Evolutionary conservation across 2,113 vertebrate species (phyloP).

Genomic region (Grammomys dolichurus): DNA sequence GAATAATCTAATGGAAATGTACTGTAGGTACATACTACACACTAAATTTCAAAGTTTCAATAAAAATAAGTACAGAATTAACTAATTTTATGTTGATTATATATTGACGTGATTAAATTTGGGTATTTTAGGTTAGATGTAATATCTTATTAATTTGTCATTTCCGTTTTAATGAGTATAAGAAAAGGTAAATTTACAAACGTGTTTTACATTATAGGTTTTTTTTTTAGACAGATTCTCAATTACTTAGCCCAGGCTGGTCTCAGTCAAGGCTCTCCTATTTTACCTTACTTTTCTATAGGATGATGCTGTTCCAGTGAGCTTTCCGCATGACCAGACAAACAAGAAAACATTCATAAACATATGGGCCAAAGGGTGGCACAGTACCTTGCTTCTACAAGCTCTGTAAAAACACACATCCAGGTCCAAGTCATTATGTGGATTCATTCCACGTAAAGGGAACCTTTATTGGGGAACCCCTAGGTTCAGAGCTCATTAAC

Average conservation of each 20-base stretch:
- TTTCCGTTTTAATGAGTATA: background rate
- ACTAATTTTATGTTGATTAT: background rate
- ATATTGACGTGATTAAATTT: background rate
- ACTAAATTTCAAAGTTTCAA: constrained; percentile 18
- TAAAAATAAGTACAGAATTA: background rate
- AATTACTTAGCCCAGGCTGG: background rate
- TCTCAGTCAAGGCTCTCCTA: background rate
- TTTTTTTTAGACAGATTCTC: background rate
- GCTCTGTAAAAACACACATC: fast-evolving
- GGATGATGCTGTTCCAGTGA: constrained; percentile 24
- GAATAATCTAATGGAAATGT: background rate
- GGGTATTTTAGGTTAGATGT: background rate
- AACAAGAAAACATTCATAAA: background rate
- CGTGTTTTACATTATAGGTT: background rate
- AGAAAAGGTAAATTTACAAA: background rate
- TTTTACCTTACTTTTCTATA: background rate
- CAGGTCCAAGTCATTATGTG: too few species aligned
- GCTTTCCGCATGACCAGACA: constrained; percentile 48
- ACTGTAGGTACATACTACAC: background rate
- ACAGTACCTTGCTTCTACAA: background rate
- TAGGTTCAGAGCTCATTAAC: background rate
- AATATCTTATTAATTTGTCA: constrained; percentile 28
- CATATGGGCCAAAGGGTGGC: background rate
- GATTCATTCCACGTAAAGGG: background rate
- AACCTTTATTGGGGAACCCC: background rate